Conservation (phyloP, 64 coral and sea anemone genomes). For the Porites australiensis region DNA sequence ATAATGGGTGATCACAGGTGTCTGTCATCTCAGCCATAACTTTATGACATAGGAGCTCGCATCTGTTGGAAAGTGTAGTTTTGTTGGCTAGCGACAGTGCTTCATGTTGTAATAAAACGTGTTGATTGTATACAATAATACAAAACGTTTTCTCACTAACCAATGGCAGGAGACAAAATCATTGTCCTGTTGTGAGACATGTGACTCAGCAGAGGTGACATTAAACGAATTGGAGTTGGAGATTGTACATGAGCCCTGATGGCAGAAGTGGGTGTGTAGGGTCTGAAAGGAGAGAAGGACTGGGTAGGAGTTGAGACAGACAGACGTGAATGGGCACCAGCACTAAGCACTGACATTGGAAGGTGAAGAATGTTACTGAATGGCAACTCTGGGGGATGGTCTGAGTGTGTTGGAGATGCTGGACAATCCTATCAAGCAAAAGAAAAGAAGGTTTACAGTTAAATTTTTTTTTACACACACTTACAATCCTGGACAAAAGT, state of each 20-base stretch:
- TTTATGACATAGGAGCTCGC: too few species aligned
- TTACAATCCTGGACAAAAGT: too few species aligned
- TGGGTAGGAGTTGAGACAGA: conserved; percentile 78
- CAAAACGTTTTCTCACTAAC: conserved; percentile 38
- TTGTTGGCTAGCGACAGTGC: too few species aligned
- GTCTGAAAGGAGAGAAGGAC: conserved; percentile 70
- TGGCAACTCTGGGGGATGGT: conserved; percentile 46
- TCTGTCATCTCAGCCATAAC: too few species aligned
- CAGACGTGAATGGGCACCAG: conserved; percentile 72
- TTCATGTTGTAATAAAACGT: too few species aligned
- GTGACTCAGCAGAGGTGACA: conserved; percentile 75
- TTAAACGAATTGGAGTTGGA: conserved; percentile 71
- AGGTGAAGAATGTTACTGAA: conserved; percentile 61
- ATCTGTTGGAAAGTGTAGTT: too few species aligned
- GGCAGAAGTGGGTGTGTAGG: conserved; percentile 60
- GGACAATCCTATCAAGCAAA: conserved; percentile 72
- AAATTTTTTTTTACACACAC: too few species aligned
- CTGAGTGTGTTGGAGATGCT: conserved; percentile 59
- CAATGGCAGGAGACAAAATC: conserved; percentile 58
- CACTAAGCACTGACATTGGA: conserved; percentile 76
- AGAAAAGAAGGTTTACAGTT: not conserved
- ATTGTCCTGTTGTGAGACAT: conserved; percentile 54
- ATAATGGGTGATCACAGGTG: too few species aligned
- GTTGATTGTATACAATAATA: not conserved
- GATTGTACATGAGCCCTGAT: conserved; percentile 61